Evolutionary conservation across 2,888 invertebrate species (phyloP), one percentile per base, ranked within the genome.

Genomic region (Philhelius pedissequus): DNA sequence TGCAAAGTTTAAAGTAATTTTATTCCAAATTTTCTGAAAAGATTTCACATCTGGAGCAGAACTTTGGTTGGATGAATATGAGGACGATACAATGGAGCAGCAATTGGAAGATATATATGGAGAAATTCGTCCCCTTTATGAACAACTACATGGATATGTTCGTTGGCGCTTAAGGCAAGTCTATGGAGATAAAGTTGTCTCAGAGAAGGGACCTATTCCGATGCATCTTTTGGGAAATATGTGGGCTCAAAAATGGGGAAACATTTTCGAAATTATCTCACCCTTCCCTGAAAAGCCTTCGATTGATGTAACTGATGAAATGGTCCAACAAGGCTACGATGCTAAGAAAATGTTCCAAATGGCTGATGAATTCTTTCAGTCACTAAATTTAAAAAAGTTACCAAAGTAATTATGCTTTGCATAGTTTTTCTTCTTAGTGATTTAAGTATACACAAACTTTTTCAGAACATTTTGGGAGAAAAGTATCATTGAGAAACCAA

Each of bases 281-380:
- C 97, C 98, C 0, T 95, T 94, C 89, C 95, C 95, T 0, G 94
- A 95, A 64, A 95, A 95, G 88, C 92, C 94, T 13, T 92, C 94
- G 73, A 92, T 95, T 0, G 96, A 97, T 90, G 94, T 97, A 15
- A 95, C 95, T 0, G 92, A 93, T 15, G 94, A 94, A 69, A 94
- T 97, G 95, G 91, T 93, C 32, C 93, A 93, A 18, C 95, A 96
- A 93, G 95, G 94, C 89, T 97, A 95, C 90, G 96, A 96, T 0
- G 92, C 94, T 0, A 88, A 94, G 38, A 95, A 94, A 89, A 97
- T 98, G 93, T 98, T 97, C 92, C 93, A 95, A 89, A 93, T 95
- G 91, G 95, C 97, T 0, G 97, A 98, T 88, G 95, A 96, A 84
- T 98, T 97, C 92, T 97, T 97, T 91, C 94, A 93, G 54, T 97